Base-by-base conservation (phyloP, 2,888 invertebrate genomes). In the Stenolophus ochropezus region DNA sequence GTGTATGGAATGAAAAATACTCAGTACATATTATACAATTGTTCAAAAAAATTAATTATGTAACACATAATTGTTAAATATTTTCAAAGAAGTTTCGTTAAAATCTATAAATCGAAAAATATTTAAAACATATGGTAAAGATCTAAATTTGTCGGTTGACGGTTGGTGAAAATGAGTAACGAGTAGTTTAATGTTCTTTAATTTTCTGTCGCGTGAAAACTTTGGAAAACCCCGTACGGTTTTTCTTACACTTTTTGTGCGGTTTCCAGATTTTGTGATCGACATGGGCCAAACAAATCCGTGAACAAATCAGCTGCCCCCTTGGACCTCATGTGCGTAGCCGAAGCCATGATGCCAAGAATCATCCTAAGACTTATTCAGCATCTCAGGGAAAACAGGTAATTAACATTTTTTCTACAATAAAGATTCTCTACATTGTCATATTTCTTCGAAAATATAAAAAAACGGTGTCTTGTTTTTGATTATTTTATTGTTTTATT, bases 281-380 rank as follows among this genome's bases (percentile, higher is more conserved):
- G 95, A 86, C 98, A 98, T 89, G 97, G 98, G 82, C 96, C 97
- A 85, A 96, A 96, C 87, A 95, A 96, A 86, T 93, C 94, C n/a
- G 92, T 93, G 4, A 85, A 85, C n/a, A 92, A 93, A 85, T 92
- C 93, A 82, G 92, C 92, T 6, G 96, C 95, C 80, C 98, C 98
- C 11, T 91, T 93, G n/a, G 96, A 97, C 89, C 91, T 98, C 83
- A 93, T 98, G 92, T 95, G 96, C 86, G 96, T 98, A 53, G 96
- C 98, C 0, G 96, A 97, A 87, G 96, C 95, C 81, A 96, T 98
- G 93, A 97, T 98, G 96, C 98, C 98, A 51, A 91, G 97, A 84
- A 93, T 98, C 84, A 94, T 98, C 85, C 92, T 97, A 82, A 92
- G 98, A 80, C 92, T 98, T 83, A 92, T 98, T 85, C 96, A 97